phyloP scores from a whole-genome alignment of 2,797 vertebrate genomes.

The Peromyscus attwateri region DNA sequence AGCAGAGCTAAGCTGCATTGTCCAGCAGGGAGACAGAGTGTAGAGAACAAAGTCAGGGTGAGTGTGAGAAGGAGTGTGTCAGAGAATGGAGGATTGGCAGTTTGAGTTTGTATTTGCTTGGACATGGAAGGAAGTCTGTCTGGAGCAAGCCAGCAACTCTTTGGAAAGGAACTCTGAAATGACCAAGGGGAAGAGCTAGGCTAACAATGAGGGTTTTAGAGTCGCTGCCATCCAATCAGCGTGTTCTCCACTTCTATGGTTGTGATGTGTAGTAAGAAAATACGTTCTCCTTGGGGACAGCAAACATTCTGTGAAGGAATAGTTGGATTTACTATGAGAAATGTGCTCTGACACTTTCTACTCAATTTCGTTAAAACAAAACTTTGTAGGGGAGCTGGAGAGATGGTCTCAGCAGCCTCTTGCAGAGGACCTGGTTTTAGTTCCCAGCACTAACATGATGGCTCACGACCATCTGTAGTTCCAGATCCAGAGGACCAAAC shows the following conservation, averaged over 20 bases:
- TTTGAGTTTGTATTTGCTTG: neutral
- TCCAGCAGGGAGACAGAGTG: neutral
- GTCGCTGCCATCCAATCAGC: neutral
- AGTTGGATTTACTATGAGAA: neutral
- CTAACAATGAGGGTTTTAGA: neutral
- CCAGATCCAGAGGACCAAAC: too few species aligned
- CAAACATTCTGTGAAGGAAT: constrained; percentile 10
- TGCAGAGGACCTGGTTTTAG: neutral
- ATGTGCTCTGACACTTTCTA: neutral
- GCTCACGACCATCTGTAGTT: too few species aligned
- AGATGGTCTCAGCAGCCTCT: neutral
- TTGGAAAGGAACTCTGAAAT: neutral
- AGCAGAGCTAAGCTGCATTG: neutral
- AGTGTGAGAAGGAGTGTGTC: neutral
- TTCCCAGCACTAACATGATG: neutral
- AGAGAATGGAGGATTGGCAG: neutral
- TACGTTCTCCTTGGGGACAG: neutral
- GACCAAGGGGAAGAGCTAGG: neutral
- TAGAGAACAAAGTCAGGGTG: neutral
- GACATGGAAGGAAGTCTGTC: neutral
- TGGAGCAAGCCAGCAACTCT: neutral
- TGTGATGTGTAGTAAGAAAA: neutral
- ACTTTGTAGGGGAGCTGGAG: neutral
- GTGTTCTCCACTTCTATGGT: neutral
- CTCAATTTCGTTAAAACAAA: neutral